Conservation (phyloP, 2,797 vertebrate species). For the Sebastes vulpes region DNA sequence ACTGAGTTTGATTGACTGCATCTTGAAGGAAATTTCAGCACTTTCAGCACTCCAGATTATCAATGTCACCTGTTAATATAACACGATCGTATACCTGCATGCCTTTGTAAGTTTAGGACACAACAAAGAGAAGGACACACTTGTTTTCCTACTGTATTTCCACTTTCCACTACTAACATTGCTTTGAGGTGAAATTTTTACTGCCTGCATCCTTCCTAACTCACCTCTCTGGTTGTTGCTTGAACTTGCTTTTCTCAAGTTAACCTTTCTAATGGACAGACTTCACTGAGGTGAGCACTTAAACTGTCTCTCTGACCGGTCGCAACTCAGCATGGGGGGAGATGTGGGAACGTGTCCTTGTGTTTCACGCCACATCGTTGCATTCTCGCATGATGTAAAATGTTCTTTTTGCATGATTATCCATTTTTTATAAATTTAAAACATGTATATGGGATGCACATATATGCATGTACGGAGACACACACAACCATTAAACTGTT, state of each 20-base stretch:
- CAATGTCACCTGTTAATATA: not conserved
- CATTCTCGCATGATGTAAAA: constrained; percentile 15
- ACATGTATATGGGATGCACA: not conserved
- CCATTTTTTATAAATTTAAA: not conserved
- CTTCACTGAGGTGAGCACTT: constrained; percentile 94
- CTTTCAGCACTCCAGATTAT: not conserved
- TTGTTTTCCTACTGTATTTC: not conserved
- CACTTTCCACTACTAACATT: constrained; percentile 56
- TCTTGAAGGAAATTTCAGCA: not conserved
- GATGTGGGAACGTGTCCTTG: not conserved
- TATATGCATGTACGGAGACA: not conserved
- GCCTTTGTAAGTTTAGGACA: not conserved
- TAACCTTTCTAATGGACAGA: constrained; percentile 94
- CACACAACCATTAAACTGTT: not conserved
- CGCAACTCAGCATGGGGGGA: constrained; percentile 34
- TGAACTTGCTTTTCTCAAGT: constrained; percentile 85
- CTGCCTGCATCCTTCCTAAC: constrained; percentile 76
- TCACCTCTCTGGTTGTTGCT: constrained; percentile 75
- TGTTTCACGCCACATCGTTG: not conserved
- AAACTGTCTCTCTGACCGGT: constrained; percentile 17
- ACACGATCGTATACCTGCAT: not conserved
- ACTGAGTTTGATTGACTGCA: not conserved
- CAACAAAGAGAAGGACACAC: not conserved
- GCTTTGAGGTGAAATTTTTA: constrained; percentile 1
- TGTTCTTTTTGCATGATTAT: constrained; percentile 34